Base-by-base conservation (phyloP, 2,797 vertebrate genomes). In the Sebastes nivosus region DNA sequence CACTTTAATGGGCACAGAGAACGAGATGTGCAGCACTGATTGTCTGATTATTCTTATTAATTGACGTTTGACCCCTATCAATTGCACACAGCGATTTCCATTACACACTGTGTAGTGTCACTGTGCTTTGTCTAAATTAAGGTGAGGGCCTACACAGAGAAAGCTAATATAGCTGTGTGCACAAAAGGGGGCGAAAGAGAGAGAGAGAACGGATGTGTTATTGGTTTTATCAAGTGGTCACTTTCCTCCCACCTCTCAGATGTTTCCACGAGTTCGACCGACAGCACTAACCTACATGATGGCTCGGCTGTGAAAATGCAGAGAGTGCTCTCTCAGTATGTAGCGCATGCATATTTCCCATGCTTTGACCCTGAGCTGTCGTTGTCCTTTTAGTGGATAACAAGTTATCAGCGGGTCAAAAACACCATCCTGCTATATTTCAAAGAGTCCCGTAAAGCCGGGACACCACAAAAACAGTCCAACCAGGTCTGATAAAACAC, bases 301-400 rank as follows among this genome's bases (percentile, higher is more conserved):
- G 4, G 22, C 60, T 70, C 46, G 7, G 68, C 71, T 75, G 25
- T 30, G 38, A 69, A 71, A 71, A 30, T 3, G 0, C 36, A 32
- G 7, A 32, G 7, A 38, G 10, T 50, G 24, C 8, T 12, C 69
- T 52, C 65, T 24, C n/a, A 8, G 8, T 7, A 2, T 7, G 46
- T n/a, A 38, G 22, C 3, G 10, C 58, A 46, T 11, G 25, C 14
- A 32, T 27, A 34, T 52, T 1, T 13, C 4, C 10, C 24, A 65
- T 1, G 55, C 70, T 79, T 73, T 79, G 67, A 81, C 52, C 74
- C 69, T 2, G 69, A 71, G 12, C 32, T 66, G 54, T 18, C 42
- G 60, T 8, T 16, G 24, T 30, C 30, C 64, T 25, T 65, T 67
- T 1, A 22, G 14, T 30, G 18, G 9, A 10, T 57, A 67, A 24